These are phyloP conservation scores for Choristoneura rosaceana DNA, from an alignment of 2,888 invertebrate genomes.

Conservation along the genomic window DNA sequence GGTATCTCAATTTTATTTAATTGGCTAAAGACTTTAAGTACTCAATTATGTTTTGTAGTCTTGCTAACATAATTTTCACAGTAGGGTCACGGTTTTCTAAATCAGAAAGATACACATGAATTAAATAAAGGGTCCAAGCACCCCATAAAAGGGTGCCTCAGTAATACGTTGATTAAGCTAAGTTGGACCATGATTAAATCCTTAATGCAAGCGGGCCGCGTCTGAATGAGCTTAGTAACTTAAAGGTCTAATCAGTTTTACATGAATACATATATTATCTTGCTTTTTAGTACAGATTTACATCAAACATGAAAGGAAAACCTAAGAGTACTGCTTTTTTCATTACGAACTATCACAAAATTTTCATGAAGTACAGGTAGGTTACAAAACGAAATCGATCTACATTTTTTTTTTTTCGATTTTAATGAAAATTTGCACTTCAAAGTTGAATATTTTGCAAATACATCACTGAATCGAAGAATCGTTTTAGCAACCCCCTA, in stretches of 20 bases:
- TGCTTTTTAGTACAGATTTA: background rate
- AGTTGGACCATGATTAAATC: constrained; percentile 25
- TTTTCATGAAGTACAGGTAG: background rate
- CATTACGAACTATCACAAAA: background rate
- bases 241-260: constrained; percentile 10
- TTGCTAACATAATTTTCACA: background rate
- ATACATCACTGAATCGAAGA: too few relatives aligned
- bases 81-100: constrained; percentile 13
- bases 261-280: constrained; percentile 2
- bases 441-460: too few relatives aligned
- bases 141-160: constrained; percentile 27
- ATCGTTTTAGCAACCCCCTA: too few relatives aligned
- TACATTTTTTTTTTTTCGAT: too few relatives aligned
- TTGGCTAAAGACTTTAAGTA: background rate
- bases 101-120: constrained; percentile 31
- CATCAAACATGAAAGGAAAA: too few relatives aligned
- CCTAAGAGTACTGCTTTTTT: too few relatives aligned
- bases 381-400: too few relatives aligned
- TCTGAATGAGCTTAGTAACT: constrained; percentile 8
- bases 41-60: background rate
- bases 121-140: constrained; percentile 27
- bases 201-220: constrained; percentile 24
- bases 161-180: constrained; percentile 27
- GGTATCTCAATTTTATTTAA: background rate
- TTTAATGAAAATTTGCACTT: too few relatives aligned